phyloP scores from a whole-genome alignment of 2,797 vertebrate species.

The Sciurus vulgaris region DNA sequence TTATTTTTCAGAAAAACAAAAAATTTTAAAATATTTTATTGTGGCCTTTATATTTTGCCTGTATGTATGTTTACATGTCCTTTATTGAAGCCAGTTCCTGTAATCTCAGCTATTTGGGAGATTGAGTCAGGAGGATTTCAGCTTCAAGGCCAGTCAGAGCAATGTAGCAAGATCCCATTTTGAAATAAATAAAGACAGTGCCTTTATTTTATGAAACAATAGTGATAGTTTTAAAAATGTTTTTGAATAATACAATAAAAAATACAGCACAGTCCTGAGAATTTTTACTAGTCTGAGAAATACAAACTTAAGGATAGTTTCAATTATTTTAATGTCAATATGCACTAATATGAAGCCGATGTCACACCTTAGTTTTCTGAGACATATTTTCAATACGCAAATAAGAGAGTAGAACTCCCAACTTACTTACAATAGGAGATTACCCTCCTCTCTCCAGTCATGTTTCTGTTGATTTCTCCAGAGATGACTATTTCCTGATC shows the following conservation, averaged over 20 bases:
- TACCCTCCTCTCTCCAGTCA: neutral
- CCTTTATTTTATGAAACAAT: slow-evolving; percentile 53
- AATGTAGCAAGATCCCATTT: neutral
- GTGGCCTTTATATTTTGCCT: slow-evolving; percentile 30
- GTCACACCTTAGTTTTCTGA: slow-evolving; percentile 26
- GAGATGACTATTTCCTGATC: neutral
- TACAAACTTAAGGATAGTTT: slow-evolving; percentile 14
- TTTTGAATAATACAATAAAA: slow-evolving; percentile 28
- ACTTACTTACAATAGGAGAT: neutral
- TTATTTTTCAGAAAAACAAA: neutral
- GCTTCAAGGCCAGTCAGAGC: neutral
- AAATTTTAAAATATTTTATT: neutral
- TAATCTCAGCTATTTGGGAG: neutral
- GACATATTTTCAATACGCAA: neutral
- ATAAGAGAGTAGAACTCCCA: neutral
- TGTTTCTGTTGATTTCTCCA: slow-evolving; percentile 39
- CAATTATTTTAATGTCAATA: slow-evolving; percentile 50
- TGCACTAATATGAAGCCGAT: slow-evolving; percentile 22
- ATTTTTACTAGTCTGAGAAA: slow-evolving; percentile 10
- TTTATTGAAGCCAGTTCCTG: neutral
- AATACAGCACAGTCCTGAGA: neutral
- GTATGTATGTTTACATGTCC: neutral
- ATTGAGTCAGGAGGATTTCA: neutral
- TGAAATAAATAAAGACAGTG: neutral
- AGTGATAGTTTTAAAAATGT: neutral